Conservation (phyloP, 2,113 vertebrate species). For the Ictalurus furcatus region DNA sequence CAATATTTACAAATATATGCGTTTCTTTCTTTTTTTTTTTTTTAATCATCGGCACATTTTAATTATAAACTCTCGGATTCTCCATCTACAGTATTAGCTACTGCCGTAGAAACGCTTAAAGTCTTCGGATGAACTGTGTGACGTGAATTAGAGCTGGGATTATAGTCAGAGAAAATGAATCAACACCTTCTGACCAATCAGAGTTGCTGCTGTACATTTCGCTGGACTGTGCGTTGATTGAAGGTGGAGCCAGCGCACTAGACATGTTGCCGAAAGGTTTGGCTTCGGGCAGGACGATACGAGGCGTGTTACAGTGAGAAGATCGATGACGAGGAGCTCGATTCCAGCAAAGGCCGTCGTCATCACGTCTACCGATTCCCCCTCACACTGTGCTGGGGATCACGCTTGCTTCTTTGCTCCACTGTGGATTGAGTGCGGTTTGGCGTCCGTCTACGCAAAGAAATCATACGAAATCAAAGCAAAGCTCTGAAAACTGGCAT, state of each 20-base stretch:
- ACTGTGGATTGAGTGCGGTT: background rate
- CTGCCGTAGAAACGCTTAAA: background rate
- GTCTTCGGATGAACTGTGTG: background rate
- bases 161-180: background rate
- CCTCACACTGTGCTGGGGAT: slow-evolving; percentile 25
- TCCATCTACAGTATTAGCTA: too few relatives aligned
- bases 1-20: background rate
- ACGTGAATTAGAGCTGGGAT: background rate
- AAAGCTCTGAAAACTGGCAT: background rate
- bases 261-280: background rate
- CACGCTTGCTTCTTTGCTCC: background rate
- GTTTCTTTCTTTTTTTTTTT: too few relatives aligned
- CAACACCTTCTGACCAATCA: background rate
- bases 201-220: background rate
- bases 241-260: background rate
- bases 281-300: background rate
- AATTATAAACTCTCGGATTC: background rate
- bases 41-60: background rate
- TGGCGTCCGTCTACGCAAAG: background rate
- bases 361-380: slow-evolving; percentile 12
- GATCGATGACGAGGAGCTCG: background rate
- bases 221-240: background rate
- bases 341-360: slow-evolving; percentile 6
- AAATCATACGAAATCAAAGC: background rate
- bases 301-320: slow-evolving; percentile 37